phyloP scores from a whole-genome alignment of 2,888 invertebrate genomes.

The Habroteleia sp. region DNA sequence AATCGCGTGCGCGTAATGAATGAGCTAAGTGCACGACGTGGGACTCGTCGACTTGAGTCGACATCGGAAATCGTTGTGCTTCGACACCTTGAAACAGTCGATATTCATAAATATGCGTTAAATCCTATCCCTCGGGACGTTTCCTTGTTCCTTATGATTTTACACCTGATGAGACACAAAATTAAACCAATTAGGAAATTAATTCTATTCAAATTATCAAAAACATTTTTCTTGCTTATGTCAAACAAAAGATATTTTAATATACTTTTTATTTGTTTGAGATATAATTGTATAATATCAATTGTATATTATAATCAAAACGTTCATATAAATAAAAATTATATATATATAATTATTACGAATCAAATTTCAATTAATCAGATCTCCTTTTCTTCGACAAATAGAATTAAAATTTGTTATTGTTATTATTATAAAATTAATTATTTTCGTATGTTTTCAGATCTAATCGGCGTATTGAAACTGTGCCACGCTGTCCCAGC shows the following conservation, averaged over 20 bases:
- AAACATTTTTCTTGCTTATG: slow-evolving; percentile 12
- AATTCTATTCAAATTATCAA: slow-evolving; percentile 69
- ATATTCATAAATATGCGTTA: slow-evolving; percentile 62
- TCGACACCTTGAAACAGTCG: slow-evolving; percentile 65
- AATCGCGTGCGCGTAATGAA: slow-evolving; percentile 64
- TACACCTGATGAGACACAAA: slow-evolving; percentile 60
- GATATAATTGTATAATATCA: no score
- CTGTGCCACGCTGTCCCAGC: slow-evolving; percentile 69
- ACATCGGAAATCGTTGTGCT: slow-evolving; percentile 64
- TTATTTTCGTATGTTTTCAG: slow-evolving; percentile 68
- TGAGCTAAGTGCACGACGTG: slow-evolving; percentile 55
- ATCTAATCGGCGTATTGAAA: slow-evolving; percentile 69
- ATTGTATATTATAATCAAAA: no score
- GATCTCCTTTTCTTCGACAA: no score
- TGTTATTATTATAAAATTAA: slow-evolving; percentile 2
- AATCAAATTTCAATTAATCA: no score
- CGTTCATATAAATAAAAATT: no score
- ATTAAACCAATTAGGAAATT: slow-evolving; percentile 74
- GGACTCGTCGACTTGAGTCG: slow-evolving; percentile 62
- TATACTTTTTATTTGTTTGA: no score
- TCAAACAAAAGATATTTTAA: no score
- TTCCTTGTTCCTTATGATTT: slow-evolving; percentile 57
- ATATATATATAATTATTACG: no score
- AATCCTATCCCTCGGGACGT: slow-evolving; percentile 60
- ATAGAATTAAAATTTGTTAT: no score